Evolutionary conservation across 2,888 invertebrate species (phyloP).

Genomic region (Sericinus montela): DNA sequence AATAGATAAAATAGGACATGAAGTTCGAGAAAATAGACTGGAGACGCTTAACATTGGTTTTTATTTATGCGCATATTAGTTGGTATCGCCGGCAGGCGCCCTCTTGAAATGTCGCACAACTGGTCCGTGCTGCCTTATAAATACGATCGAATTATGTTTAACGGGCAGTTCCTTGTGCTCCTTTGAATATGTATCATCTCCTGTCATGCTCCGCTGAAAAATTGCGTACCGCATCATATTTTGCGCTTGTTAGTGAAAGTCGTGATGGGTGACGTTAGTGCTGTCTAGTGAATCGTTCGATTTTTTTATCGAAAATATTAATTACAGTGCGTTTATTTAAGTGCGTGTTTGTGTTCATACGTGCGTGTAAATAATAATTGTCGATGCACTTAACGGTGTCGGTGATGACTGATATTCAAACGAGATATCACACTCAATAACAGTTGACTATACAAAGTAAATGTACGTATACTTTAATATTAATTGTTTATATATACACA

Average conservation of each 20-base stretch:
- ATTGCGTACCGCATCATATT: neutral
- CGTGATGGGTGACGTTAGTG: too few relatives aligned
- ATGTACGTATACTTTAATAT: too few relatives aligned
- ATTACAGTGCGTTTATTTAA: neutral
- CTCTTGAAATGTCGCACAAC: conserved; percentile 1
- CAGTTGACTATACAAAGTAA: too few relatives aligned
- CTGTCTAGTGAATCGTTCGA: too few relatives aligned
- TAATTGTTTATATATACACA: too few relatives aligned
- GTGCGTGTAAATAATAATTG: neutral
- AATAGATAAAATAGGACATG: neutral
- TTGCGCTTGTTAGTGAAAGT: too few relatives aligned
- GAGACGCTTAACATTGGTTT: neutral
- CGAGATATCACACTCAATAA: too few relatives aligned
- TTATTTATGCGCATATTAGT: conserved; percentile 13
- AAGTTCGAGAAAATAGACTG: neutral
- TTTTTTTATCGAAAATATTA: neutral
- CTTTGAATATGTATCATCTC: conserved; percentile 2
- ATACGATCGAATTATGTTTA: neutral
- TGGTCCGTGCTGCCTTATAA: conserved; percentile 1
- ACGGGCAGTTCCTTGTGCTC: neutral
- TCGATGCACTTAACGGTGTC: too few relatives aligned
- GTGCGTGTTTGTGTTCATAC: neutral
- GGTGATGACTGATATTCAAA: too few relatives aligned
- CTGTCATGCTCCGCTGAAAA: neutral
- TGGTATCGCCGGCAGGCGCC: neutral